phyloP scores from a whole-genome alignment of 2,888 invertebrate genomes.

The Latheticus oryzae region DNA sequence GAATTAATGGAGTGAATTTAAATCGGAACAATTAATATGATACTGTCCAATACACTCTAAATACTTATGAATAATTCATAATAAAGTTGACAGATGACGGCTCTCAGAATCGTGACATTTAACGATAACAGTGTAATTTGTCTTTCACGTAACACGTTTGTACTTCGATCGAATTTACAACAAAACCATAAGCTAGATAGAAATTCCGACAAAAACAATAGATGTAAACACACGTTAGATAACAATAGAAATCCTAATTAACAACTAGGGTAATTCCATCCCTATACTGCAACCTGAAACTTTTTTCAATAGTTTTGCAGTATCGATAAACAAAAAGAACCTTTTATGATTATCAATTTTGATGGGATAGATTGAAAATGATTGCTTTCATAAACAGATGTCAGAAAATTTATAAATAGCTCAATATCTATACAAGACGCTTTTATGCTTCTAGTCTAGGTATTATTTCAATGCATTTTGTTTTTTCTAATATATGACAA shows the following conservation, averaged over 20 bases:
- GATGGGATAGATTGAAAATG: slow-evolving; percentile 24
- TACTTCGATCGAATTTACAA: slow-evolving; percentile 15
- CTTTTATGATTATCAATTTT: slow-evolving; percentile 17
- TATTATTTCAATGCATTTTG: slow-evolving; percentile 29
- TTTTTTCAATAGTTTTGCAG: neutral
- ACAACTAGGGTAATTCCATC: too few species aligned
- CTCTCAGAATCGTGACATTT: slow-evolving; percentile 26
- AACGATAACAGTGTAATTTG: slow-evolving; percentile 32
- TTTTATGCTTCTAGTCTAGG: slow-evolving; percentile 11
- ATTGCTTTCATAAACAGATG: slow-evolving; percentile 35
- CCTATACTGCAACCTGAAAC: neutral
- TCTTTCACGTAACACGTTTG: slow-evolving; percentile 24
- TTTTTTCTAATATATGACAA: too few species aligned
- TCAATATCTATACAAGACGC: slow-evolving; percentile 27
- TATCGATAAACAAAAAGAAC: neutral
- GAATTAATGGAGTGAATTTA: slow-evolving; percentile 17
- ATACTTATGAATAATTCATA: slow-evolving; percentile 33
- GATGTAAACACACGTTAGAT: slow-evolving; percentile 2
- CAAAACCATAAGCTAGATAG: too few species aligned
- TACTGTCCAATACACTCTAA: slow-evolving; percentile 20
- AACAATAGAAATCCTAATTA: slow-evolving; percentile 1
- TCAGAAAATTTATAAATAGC: slow-evolving; percentile 31
- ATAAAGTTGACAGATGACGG: slow-evolving; percentile 36
- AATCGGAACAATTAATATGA: slow-evolving; percentile 24
- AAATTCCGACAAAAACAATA: slow-evolving; percentile 3